Base-by-base conservation (phyloP, 2,888 invertebrate species). In the Eupithecia tripunctaria region DNA sequence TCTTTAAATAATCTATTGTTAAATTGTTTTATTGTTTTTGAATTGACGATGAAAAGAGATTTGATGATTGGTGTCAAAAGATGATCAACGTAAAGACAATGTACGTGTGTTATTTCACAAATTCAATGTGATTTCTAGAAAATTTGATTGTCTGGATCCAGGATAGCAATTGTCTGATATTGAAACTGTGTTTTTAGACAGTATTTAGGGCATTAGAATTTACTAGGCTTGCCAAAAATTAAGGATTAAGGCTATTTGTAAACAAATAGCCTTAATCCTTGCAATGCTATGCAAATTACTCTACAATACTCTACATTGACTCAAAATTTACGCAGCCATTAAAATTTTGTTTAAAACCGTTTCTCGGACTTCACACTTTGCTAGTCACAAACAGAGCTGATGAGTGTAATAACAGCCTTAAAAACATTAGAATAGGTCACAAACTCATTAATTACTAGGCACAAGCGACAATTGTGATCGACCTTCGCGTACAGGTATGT, bases 401-500 rank as follows among this genome's bases (percentile, higher is more conserved):
- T 60, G 73, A 70, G 38, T 6, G 18, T 36, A 32, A 71, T 56
- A 25, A 62, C 41, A 68, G 59, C 75, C 59, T 69, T 68, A 66
- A 70, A 21, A 76, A 70, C 73, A 78, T 78, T 74, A 79, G 72
- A 77, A 76, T 80, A 78, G 76, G 79, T 78, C 79, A 81, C 82
- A 76, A 81, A 83, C 82, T 84, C 84, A 84, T 87, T 91, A 91
- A 92, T 91, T 91, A 85, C 86, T 82, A 83, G 82, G 82, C 84
- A 85, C 84, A 84, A 84, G 83, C 83, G 79, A 86, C 85, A 91
- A 92, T 91, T 91, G 86, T 85, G 80, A 82, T 79, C 85, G 90
- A 87, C 92, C 90, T 90, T 90, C 87, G 77, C 78, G 2, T 76
- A 74, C 81, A 82, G 77, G 76, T 79, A 80, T 78, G 67, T 62